Base-by-base conservation (phyloP, 2,888 invertebrate genomes). In the Papilio gigon region DNA sequence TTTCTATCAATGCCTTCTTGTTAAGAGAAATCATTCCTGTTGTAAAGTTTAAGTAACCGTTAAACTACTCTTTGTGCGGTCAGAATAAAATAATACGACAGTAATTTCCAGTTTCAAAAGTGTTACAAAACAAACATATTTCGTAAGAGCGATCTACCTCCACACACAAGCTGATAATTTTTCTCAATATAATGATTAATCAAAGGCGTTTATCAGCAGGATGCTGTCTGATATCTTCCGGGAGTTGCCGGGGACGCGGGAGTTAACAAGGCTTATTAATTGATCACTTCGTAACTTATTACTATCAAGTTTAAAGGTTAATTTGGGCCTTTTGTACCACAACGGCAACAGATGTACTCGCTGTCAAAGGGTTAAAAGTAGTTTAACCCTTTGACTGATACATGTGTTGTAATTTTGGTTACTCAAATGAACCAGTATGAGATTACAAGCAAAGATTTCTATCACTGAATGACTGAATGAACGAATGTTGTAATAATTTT, bases 141-240 rank as follows among this genome's bases (percentile, higher is more conserved):
- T 58, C 17, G 22, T 58, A 58, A 35, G 12, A 58, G 35, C 4
- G 20, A 35, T 58, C 5, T 33, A 12, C 20, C 59, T 17, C 22
- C 30, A 12, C 11, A 22, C 40, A 60, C 47, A 35, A 1, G 6
- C 11, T 22, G 60, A 65, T 33, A 50, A 65, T 40, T 68, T 68
- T 68, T 65, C 63, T 68, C 50, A 60, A 68, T 68, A 60, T 22
- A 53, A 22, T 30, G 20, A 68, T 68, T 37, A 68, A 68, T 65
- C 59, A 62, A 67, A 67, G 35, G 22, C 5, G 73, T 67, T 75
- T 79, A 79, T 80, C 79, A 76, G 58, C 56, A 74, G 80, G 77
- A 79, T 79, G 81, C 80, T 81, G 83, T 82, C 77, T 71, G 78
- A 82, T 83, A 74, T 68, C 80, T 80, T 84, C 82, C 82, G 78